Percentiles rank a stretch among this genome's conserved stretches.
Evolutionary conservation across 2,113 vertebrate genomes (phyloP).

Genomic region (Glaucidium brasilianum): DNA sequence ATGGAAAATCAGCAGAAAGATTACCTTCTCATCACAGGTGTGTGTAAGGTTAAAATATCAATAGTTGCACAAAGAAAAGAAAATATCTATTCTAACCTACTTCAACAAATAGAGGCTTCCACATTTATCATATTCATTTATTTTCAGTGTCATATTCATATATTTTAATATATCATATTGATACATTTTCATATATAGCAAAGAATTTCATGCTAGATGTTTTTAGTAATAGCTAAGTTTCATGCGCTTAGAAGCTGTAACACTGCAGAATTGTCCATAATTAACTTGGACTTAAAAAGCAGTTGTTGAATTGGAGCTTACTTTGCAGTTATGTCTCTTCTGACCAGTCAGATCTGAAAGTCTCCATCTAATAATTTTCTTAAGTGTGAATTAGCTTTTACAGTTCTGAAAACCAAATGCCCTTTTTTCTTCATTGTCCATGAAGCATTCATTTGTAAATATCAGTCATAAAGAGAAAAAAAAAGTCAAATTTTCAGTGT

Average conservation of each 20-base stretch:
- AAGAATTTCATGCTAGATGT: background rate
- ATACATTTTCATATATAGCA: constrained; percentile 2
- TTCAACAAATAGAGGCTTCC: background rate
- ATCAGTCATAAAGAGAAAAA: constrained; percentile 14
- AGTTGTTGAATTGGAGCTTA: constrained; percentile 3
- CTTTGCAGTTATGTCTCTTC: constrained; percentile 45
- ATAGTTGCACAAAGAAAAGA: background rate
- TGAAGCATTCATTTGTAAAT: constrained; percentile 30
- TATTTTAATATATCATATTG: background rate
- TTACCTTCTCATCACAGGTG: background rate
- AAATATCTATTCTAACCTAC: background rate
- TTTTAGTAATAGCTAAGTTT: constrained; percentile 40
- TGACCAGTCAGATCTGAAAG: constrained; percentile 39
- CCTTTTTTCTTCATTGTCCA: background rate
- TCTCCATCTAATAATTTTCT: constrained; percentile 41
- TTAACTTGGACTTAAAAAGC: constrained; percentile 51
- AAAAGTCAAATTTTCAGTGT: background rate
- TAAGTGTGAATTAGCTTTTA: constrained; percentile 39
- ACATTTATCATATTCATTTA: background rate
- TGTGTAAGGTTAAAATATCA: background rate
- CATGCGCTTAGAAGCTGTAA: constrained; percentile 13
- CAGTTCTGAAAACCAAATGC: background rate
- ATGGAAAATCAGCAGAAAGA: constrained; percentile 2
- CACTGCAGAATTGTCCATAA: constrained; percentile 8
- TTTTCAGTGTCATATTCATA: background rate